Evolutionary conservation across 2,888 invertebrate species (phyloP), one percentile per base, ranked within the genome.

Genomic region (Phyllotreta striolata): DNA sequence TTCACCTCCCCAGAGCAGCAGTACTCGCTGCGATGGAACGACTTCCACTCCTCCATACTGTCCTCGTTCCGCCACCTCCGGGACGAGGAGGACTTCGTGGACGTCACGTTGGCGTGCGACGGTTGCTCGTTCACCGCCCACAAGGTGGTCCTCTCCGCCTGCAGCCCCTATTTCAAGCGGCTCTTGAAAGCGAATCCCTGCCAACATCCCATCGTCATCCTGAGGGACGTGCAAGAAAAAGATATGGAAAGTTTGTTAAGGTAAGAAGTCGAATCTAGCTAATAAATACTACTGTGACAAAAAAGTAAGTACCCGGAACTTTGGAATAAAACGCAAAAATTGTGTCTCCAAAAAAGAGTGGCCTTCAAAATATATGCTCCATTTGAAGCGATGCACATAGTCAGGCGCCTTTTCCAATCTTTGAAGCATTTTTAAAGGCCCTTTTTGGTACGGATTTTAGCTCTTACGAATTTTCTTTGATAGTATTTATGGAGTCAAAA

Each of bases 21-120:
- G 83, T 95, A 95, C 84, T 93, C 94, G 82, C 88, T 95, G 83
- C 90, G 94, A 79, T 95, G 95, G 95, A 95, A 95, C 83, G 95
- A 95, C 84, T 95, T 94, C 85, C 94, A 95, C 83, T 90, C 92
- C 72, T 94, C 93, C 78, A 93, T 95, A 83, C 87, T 95, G 76
- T 92, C 91, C 72, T 93, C 94, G 72, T 95, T 96, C 85, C 88
- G 94, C 73, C 91, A 93, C 80, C 85, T 95, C 77, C 86, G 92
- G 67, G 94, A 94, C 80, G 92, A 93, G 82, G 94, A 95, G 84
- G 94, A 95, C 84, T 95, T 95, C 83, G 93, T 95, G 66, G 95
- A 95, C 82, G 95, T 95, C 77, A 95, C 95, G 63, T 86, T 95
- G 75, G 95, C 95, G 76, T 95, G 95, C 85, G 94, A 95, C 79